A percentile compares a stretch with the other conserved stretches of the same genome.
Evolutionary conservation across 2,888 invertebrate genomes (phyloP).

Genomic region (Trichacis sp.): DNA sequence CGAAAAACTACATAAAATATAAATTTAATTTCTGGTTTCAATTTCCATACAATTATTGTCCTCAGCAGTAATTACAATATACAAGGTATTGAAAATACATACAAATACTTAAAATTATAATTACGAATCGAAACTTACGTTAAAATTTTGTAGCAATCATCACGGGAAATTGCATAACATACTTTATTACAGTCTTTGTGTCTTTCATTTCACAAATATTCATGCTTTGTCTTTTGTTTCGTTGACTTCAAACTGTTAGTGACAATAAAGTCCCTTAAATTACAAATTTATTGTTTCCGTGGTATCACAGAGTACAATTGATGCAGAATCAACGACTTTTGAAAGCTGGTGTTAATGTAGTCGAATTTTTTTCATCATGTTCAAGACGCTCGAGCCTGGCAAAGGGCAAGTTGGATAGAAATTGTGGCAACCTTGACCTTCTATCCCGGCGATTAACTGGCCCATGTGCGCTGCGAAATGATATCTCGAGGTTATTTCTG

Average conservation of each 20-base stretch:
- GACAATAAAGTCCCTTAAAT: too few relatives aligned
- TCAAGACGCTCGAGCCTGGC: conserved; percentile 74
- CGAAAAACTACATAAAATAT: too few relatives aligned
- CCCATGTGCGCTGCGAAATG: conserved; percentile 80
- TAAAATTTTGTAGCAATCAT: not conserved
- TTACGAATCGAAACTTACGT: not conserved
- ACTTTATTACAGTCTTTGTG: not conserved
- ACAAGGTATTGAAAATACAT: not conserved
- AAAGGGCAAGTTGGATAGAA: conserved; percentile 77
- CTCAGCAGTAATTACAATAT: not conserved
- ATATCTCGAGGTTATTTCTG: conserved; percentile 75
- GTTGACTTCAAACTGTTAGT: not conserved
- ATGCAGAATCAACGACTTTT: not conserved
- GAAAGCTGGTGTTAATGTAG: conserved; percentile 50
- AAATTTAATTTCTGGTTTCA: too few relatives aligned
- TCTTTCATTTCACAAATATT: not conserved
- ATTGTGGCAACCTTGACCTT: conserved; percentile 77
- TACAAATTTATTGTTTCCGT: too few relatives aligned
- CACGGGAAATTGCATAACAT: not conserved
- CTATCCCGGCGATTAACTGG: conserved; percentile 75
- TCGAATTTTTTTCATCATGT: conserved; percentile 75
- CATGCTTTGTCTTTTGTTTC: not conserved
- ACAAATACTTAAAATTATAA: too few relatives aligned
- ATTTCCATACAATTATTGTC: too few relatives aligned
- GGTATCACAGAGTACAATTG: conserved; percentile 47